These are phyloP conservation scores for Syrmaticus mikado DNA, from an alignment of 2,113 vertebrate genomes.

Conservation along the genomic window DNA sequence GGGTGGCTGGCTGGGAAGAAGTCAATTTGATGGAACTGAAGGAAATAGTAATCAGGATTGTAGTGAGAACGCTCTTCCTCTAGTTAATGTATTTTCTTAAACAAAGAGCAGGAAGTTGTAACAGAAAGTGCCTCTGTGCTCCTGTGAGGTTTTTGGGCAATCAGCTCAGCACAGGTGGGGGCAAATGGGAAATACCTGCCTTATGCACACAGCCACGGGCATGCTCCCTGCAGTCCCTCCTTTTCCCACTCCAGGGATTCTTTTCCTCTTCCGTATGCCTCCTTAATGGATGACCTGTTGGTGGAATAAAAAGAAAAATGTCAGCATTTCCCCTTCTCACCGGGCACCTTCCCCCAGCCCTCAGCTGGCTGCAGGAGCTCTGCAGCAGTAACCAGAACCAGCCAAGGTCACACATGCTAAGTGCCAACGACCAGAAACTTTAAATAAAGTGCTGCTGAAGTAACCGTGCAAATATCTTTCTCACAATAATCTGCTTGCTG, in stretches of 20 bases:
- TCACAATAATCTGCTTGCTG: constrained; percentile 60
- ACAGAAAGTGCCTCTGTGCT: constrained; percentile 43
- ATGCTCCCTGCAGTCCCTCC: neutral
- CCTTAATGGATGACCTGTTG: neutral
- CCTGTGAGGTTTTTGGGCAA: neutral
- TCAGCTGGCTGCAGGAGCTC: neutral
- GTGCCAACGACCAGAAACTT: constrained; percentile 40
- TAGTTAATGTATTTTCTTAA: constrained; percentile 32
- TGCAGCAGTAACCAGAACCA: constrained; percentile 9
- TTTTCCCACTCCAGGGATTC: constrained; percentile 5
- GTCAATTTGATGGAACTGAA: constrained; percentile 52
- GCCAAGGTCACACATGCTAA: neutral
- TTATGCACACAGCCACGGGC: neutral
- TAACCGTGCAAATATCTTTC: constrained; percentile 34
- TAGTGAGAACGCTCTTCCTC: constrained; percentile 53
- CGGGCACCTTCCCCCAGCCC: neutral
- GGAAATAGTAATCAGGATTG: constrained; percentile 58
- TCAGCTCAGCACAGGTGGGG: neutral
- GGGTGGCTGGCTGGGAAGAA: constrained; percentile 12
- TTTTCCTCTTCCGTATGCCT: neutral
- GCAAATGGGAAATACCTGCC: neutral
- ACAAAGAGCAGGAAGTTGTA: constrained; percentile 49
- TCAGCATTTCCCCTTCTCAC: neutral
- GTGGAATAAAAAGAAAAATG: neutral
- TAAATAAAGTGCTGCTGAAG: constrained; percentile 44